Evolutionary conservation across 2,113 vertebrate species (phyloP), one percentile per base, ranked within the genome.

Genomic region (Paraplagusia blochii): DNA sequence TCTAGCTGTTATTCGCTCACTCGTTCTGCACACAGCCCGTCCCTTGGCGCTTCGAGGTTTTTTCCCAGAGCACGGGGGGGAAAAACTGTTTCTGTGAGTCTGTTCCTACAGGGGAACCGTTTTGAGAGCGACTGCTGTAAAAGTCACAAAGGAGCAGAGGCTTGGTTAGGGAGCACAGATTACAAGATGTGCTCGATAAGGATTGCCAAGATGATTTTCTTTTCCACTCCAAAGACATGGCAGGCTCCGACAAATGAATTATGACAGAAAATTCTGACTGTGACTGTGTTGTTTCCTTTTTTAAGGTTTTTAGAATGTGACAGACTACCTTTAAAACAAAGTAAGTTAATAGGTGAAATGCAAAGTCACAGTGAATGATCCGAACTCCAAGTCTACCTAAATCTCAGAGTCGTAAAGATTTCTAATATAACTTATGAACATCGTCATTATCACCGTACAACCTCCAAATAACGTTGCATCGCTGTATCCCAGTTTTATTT

Each of bases 1-100:
- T 82, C 51, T 81, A 53, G 72, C 72, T 79, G 74, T 71, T 73
- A 61, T 68, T 76, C 63, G 36, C 61, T 83, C 76, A 69, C 79
- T 61, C 14, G 71, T 72, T 72, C 72, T 48, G 54, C 66, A 40
- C 53, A 12, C 44, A 55, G 66, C 48, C 19, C 1, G 45, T 83
- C 82, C 69, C 78, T 62, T 77, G 76, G 59, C 56, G 44, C 66
- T 0, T 15, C 36, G 60, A 66, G 59, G 64, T 54, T 77, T 71
- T n/a, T 62, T 68, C 44, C 51, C 52, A 35, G 49, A 62, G 55
- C 57, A 49, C 81, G 58, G 72, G 58, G 63, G 58, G 72, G 58
- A 59, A 57, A 55, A 29, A 60, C 64, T 17, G 44, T 81, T 67
- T 76, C 71, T 43, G 52, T 46, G 54, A 64, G 60, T 22, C 51